Conservation (phyloP, 2,888 invertebrate species). For the Cetonia aurata region DNA sequence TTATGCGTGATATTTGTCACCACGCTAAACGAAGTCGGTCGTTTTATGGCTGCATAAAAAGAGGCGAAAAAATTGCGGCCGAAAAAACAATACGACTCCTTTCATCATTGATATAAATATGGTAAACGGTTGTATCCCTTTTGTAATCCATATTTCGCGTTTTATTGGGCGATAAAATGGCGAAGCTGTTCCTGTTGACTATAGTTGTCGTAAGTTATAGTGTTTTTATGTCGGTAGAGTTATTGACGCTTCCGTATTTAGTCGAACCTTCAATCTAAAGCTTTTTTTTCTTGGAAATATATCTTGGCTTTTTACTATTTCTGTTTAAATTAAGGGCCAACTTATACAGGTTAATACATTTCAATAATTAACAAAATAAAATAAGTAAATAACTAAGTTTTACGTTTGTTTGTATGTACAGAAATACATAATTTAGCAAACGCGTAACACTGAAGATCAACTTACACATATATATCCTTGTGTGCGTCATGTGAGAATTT, state of each 20-base stretch:
- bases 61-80: constrained; percentile 28
- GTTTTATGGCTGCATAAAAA: constrained; percentile 32
- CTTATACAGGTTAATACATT: too few relatives aligned
- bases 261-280: constrained; percentile 16
- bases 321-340: too few relatives aligned
- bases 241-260: constrained; percentile 33
- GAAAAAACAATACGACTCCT: constrained; percentile 33
- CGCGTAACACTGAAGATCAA: too few relatives aligned
- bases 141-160: constrained; percentile 27
- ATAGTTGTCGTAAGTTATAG: constrained; percentile 17
- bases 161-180: constrained; percentile 36
- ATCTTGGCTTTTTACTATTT: too few relatives aligned
- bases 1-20: constrained; percentile 29
- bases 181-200: constrained; percentile 31
- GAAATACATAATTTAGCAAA: too few relatives aligned
- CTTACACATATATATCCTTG: background rate
- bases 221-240: constrained; percentile 26
- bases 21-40: constrained; percentile 18
- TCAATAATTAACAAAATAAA: too few relatives aligned
- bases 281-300: background rate
- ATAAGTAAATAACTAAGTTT: too few relatives aligned
- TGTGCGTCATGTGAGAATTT: background rate
- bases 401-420: too few relatives aligned
- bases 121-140: constrained; percentile 37
- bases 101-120: constrained; percentile 41